Base-by-base conservation (phyloP, 2,888 invertebrate genomes). In the Pollenia griseotomentosa region DNA sequence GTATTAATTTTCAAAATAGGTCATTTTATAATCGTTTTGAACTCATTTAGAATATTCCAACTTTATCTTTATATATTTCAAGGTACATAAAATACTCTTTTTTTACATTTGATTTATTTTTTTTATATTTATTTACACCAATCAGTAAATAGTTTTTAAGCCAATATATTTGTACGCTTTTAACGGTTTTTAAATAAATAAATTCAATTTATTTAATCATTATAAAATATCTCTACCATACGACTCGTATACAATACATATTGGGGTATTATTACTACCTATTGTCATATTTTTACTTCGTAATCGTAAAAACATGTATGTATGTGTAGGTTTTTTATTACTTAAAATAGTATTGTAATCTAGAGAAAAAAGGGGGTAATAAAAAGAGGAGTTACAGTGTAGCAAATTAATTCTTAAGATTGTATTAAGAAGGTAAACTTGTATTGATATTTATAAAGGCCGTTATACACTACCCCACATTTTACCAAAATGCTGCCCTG, bases 131-230 rank as follows among this genome's bases (percentile, higher is more conserved):
- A 33, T 33, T 33, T 33, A 33, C 23, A 23, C 23, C 53, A 19
- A 44, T 19, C 40, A 63, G 46, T 46, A 12, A 11, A 33, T 33
- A 33, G 33, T 33, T 33, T 33, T 33, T 33, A 33, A 33, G 33
- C 33, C 33, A 33, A 33, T 33, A 33, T 23, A 63, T 55, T 63
- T 40, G 8, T 33, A 63, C 9, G 33, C 40, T 75, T 59, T 82
- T 82, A 83, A 83, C 75, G 68, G 82, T 75, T 83, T 61, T 83
- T 33, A 55, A 59, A 79, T 68, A 84, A 84, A 84, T 68, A 79
- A 71, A 77, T 77, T 78, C 42, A 78, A 78, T 78, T 73, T 73
- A 53, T 78, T 83, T 78, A 73, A 78, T 83, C 78, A 73, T 48
- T 71, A 23, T 42, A 42, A 65, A 73, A 70, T 65, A 73, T 81